Conservation (phyloP, 2,113 vertebrate genomes). For the Pithys albifrons region DNA sequence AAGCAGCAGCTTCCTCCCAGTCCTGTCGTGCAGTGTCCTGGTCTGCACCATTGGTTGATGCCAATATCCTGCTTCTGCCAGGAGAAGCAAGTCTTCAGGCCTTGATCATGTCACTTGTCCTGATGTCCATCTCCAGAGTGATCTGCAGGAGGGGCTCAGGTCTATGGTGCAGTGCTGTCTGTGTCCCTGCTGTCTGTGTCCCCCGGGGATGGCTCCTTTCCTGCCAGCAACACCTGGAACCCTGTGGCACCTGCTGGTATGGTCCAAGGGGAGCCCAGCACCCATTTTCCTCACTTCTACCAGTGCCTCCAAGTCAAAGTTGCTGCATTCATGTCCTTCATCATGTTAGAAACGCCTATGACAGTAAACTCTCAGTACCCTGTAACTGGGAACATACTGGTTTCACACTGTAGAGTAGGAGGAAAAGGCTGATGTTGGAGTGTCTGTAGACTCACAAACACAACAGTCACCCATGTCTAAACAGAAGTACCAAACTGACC, state of each 20-base stretch:
- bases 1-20: not conserved
- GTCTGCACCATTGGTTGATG: not conserved
- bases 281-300: not conserved
- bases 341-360: not conserved
- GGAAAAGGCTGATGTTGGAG: not conserved
- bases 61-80: not conserved
- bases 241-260: fast-evolving
- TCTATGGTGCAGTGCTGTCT: not conserved
- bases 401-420: not conserved
- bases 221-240: not conserved
- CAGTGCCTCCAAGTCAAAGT: not conserved
- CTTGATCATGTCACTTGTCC: fast-evolving
- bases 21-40: fast-evolving
- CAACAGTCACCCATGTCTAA: not conserved
- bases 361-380: not conserved
- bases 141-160: fast-evolving
- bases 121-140: fast-evolving
- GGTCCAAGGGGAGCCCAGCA: not conserved
- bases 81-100: not conserved
- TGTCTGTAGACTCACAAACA: not conserved
- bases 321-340: not conserved
- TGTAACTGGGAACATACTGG: not conserved
- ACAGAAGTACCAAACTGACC: not conserved
- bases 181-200: not conserved
- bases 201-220: not conserved